These are phyloP conservation scores for Phrynosoma platyrhinos DNA, from an alignment of 2,113 vertebrate genomes.

Conservation along the genomic window DNA sequence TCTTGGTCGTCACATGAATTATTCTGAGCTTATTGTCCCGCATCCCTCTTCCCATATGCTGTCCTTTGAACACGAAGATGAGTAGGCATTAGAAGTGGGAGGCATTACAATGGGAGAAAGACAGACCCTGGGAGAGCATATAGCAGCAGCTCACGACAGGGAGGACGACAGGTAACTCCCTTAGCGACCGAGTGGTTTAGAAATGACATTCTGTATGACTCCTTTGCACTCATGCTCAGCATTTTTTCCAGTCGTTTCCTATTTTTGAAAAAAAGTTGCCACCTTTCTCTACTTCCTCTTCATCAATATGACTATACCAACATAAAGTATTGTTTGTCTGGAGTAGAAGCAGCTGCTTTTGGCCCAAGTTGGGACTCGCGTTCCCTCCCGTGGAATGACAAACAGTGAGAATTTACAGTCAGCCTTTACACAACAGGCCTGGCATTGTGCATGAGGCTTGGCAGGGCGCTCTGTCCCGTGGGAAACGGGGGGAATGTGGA, in stretches of 20 bases:
- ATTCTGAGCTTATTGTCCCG: constrained; percentile 44
- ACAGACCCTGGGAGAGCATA: constrained; percentile 30
- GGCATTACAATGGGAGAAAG: constrained; percentile 58
- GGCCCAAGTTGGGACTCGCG: constrained; percentile 57
- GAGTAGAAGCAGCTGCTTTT: constrained; percentile 61
- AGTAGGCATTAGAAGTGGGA: constrained; percentile 70
- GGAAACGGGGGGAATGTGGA: constrained; percentile 61
- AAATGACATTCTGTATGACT: not conserved
- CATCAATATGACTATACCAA: no score
- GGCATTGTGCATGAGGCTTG: constrained; percentile 61
- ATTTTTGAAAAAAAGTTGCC: no score
- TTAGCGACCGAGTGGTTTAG: not conserved
- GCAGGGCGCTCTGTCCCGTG: constrained; percentile 62
- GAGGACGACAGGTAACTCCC: constrained; percentile 41
- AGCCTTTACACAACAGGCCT: constrained; percentile 51
- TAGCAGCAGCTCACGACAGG: fast-evolving
- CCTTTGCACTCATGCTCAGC: no score
- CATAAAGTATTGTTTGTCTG: constrained; percentile 49
- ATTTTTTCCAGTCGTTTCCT: no score
- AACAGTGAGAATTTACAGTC: constrained; percentile 56
- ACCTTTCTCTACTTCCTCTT: no score
- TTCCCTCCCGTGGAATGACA: constrained; percentile 60
- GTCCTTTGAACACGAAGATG: constrained; percentile 65
- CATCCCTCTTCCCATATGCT: constrained; percentile 72
- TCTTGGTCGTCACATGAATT: constrained; percentile 35